phyloP scores from a whole-genome alignment of 2,113 vertebrate species.

The Xiphophorus hellerii region DNA sequence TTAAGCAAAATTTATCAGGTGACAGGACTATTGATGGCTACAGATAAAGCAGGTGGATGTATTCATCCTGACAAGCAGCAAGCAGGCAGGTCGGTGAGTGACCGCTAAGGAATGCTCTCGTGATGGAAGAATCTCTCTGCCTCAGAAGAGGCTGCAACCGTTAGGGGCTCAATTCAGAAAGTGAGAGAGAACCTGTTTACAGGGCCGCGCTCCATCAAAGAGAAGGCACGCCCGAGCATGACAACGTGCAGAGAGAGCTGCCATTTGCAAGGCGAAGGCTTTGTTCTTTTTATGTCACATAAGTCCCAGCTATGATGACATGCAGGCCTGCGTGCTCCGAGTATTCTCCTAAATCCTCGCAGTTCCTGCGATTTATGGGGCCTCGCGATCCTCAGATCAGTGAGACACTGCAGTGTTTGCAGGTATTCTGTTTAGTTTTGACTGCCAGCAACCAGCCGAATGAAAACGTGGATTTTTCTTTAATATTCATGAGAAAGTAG shows the following conservation, averaged over 20 bases:
- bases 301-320: conserved; percentile 33
- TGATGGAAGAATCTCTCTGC: conserved; percentile 39
- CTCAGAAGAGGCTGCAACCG: conserved; percentile 3
- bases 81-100: conserved; percentile 48
- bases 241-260: background rate
- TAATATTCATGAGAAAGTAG: conserved; percentile 23
- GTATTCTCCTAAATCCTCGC: conserved; percentile 31
- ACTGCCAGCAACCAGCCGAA: conserved; percentile 9
- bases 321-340: conserved; percentile 11
- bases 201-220: conserved; percentile 19
- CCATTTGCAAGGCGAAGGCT: conserved; percentile 3
- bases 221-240: conserved; percentile 9
- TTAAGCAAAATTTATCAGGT: conserved; percentile 8
- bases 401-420: background rate
- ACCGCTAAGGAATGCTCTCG: conserved; percentile 69
- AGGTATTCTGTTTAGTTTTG: conserved; percentile 7
- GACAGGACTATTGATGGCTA: conserved; percentile 12
- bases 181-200: conserved; percentile 56
- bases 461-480: background rate
- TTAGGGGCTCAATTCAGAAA: conserved; percentile 34
- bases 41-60: conserved; percentile 39
- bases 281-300: conserved; percentile 27
- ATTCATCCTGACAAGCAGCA: conserved; percentile 1
- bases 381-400: background rate
- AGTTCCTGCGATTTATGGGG: background rate